A percentile compares a stretch with the other conserved stretches of the same genome.
These are phyloP conservation scores for Hippopotamus amphibius DNA, from an alignment of 2,113 vertebrate species.

Conservation along the genomic window DNA sequence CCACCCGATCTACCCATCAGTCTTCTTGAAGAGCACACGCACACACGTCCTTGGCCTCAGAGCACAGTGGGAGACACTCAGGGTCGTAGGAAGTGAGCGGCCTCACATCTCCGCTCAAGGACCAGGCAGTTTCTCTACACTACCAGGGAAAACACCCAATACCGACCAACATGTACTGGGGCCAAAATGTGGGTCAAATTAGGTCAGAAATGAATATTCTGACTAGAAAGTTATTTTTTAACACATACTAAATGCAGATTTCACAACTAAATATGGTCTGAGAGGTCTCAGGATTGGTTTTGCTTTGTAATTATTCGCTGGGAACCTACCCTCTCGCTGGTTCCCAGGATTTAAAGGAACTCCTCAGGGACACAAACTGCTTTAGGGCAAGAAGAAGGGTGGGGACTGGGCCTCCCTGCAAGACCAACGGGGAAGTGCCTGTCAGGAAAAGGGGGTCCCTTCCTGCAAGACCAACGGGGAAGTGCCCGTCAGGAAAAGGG, in stretches of 20 bases:
- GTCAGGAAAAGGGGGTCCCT: not conserved
- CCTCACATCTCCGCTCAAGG: not conserved
- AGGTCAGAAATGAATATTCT: not conserved
- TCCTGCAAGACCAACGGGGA: not conserved
- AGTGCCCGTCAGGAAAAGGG: not conserved
- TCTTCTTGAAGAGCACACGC: not conserved
- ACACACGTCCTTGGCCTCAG: fast-evolving
- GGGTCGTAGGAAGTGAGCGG: fast-evolving
- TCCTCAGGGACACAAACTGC: not conserved
- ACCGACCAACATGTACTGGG: not conserved
- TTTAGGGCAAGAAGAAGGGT: not conserved
- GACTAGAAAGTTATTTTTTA: not conserved
- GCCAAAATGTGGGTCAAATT: not conserved
- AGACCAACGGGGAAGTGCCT: too few species aligned
- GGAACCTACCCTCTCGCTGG: not conserved
- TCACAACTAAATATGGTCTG: not conserved
- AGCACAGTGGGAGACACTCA: too few species aligned
- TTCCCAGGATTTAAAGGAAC: conserved; percentile 38
- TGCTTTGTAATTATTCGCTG: not conserved
- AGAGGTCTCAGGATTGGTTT: not conserved
- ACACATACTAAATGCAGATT: not conserved
- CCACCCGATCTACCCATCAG: not conserved
- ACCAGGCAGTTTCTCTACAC: not conserved
- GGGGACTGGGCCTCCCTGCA: not conserved
- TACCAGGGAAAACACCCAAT: not conserved